A percentile compares a stretch with the other conserved stretches of the same genome.
Evolutionary conservation across 1,140 invertebrate species (phyloP).

Genomic region (Medauroidea extradentata): DNA sequence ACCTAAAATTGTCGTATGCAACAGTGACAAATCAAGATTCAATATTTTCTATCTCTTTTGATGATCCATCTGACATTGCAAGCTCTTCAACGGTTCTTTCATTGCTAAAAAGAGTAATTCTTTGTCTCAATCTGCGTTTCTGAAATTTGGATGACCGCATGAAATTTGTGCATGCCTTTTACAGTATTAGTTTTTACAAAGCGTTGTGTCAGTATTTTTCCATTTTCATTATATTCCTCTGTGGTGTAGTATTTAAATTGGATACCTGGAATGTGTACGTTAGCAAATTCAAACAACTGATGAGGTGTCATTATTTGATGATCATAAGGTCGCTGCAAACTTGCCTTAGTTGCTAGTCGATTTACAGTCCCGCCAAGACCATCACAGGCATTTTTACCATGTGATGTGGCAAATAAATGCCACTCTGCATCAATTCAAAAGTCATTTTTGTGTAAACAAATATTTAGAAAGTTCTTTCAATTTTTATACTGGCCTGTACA

Average conservation of each 20-base stretch:
- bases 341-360: conserved; percentile 22
- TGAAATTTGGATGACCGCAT: neutral
- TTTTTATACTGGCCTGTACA: conserved; percentile 33
- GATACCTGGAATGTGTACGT: neutral
- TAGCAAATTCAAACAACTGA: conserved; percentile 11
- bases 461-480: conserved; percentile 30
- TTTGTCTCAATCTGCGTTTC: neutral
- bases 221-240: neutral
- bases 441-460: conserved; percentile 31
- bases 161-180: neutral
- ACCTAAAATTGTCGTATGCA: neutral
- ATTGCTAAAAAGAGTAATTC: neutral
- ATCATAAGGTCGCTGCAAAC: conserved; percentile 17
- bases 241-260: neutral
- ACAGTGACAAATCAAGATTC: neutral
- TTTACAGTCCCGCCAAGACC: conserved; percentile 30
- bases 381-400: conserved; percentile 42
- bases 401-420: conserved; percentile 36
- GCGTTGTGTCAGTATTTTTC: neutral
- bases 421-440: conserved; percentile 35
- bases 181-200: no score
- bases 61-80: neutral
- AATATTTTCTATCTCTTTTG: neutral
- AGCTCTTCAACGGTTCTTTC: neutral
- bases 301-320: conserved; percentile 18